phyloP scores from a whole-genome alignment of 2,797 vertebrate species.

The Geotria australis region DNA sequence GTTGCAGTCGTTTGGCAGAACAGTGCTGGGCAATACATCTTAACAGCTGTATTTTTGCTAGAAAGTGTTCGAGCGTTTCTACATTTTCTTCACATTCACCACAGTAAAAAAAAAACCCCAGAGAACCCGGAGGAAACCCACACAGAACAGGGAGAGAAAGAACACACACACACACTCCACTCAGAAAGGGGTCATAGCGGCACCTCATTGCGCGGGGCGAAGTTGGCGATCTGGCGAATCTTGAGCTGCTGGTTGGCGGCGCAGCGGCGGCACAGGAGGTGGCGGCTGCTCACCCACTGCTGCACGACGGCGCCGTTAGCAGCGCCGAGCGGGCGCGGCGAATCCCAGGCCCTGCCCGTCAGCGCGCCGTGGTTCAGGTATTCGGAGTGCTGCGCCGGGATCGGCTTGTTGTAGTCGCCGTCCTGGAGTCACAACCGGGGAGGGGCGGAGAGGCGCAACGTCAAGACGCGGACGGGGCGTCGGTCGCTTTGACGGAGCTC shows the following conservation, averaged over 20 bases:
- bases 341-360: neutral
- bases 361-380: conserved; percentile 45
- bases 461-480: neutral
- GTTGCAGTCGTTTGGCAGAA: no score
- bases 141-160: no score
- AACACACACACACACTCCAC: no score
- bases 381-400: conserved; percentile 81
- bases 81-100: no score
- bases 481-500: no score
- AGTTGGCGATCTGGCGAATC: conserved; percentile 74
- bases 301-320: conserved; percentile 16
- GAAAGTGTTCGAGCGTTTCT: no score
- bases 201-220: conserved; percentile 58
- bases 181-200: no score
- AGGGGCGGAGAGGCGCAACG: neutral
- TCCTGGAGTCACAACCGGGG: conserved; percentile 19
- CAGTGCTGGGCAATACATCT: no score
- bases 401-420: conserved; percentile 94
- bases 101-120: no score
- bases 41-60: no score
- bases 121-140: no score
- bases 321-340: neutral
- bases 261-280: conserved; percentile 66
- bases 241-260: conserved; percentile 61
- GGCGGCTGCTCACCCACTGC: conserved; percentile 82